Percentiles rank a stretch among this genome's conserved stretches.
These are phyloP conservation scores for Upupa epops DNA, from an alignment of 2,113 vertebrate species.

Conservation along the genomic window DNA sequence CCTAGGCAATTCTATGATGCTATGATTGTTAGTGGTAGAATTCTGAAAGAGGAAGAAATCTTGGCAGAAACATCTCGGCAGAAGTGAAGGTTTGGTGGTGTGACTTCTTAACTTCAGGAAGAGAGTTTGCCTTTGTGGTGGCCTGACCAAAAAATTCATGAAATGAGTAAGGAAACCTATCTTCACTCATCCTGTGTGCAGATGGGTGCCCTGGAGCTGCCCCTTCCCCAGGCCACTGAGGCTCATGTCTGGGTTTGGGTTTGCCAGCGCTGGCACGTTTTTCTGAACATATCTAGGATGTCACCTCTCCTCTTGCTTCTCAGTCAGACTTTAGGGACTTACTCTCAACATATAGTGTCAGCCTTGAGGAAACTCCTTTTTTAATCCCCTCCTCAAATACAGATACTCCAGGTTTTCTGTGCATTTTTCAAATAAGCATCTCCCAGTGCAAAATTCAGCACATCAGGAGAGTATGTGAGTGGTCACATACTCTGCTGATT, in stretches of 20 bases:
- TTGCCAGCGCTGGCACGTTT: not conserved
- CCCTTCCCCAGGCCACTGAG: not conserved
- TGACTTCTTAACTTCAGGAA: not conserved
- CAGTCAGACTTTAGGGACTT: not conserved
- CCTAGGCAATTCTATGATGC: too few relatives aligned
- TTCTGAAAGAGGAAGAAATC: not conserved
- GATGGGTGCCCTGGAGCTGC: not conserved
- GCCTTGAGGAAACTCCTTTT: not conserved
- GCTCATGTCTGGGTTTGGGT: not conserved
- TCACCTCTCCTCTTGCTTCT: not conserved
- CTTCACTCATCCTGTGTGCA: not conserved
- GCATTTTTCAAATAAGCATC: not conserved
- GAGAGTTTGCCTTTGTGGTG: not conserved
- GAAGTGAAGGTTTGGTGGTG: not conserved
- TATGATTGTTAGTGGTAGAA: not conserved
- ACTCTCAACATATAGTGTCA: not conserved
- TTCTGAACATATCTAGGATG: not conserved
- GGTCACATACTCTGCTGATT: too few relatives aligned
- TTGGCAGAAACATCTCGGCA: not conserved
- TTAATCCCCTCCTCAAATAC: not conserved
- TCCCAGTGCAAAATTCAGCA: not conserved
- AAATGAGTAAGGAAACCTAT: not conserved
- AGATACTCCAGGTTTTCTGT: not conserved
- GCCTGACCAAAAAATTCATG: not conserved
- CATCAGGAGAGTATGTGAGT: rapidly evolving